Conservation (phyloP, 2,888 invertebrate genomes). For the Nineta flava region DNA sequence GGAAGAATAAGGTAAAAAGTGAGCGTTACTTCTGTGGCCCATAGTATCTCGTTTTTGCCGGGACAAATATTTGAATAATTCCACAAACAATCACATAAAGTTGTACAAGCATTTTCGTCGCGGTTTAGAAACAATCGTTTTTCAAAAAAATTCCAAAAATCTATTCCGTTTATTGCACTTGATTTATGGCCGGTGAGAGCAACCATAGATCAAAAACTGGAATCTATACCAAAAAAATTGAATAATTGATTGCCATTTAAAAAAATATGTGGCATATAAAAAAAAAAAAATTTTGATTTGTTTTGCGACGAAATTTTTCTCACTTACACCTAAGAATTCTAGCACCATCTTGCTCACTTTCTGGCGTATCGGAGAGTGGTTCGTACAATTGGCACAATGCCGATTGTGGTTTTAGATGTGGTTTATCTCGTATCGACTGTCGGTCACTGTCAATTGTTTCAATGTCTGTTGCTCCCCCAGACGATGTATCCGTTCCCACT, state of each 20-base stretch:
- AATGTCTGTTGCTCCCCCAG: conserved; percentile 13
- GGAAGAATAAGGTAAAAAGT: no score
- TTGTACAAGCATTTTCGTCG: neutral
- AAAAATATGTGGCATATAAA: neutral
- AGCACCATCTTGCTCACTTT: conserved; percentile 26
- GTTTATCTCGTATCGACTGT: conserved; percentile 7
- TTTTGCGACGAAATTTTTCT: neutral
- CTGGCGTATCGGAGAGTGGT: conserved; percentile 25
- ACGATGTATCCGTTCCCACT: conserved; percentile 5
- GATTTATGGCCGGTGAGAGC: neutral
- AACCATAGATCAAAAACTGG: neutral
- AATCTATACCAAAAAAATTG: neutral
- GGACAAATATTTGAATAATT: neutral
- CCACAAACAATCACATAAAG: neutral
- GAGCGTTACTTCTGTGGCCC: no score
- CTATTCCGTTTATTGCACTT: neutral
- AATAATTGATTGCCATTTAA: neutral
- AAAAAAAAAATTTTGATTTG: neutral
- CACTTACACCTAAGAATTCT: conserved; percentile 33
- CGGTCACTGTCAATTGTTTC: conserved; percentile 16
- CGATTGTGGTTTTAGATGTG: conserved; percentile 22
- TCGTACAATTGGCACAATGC: conserved; percentile 38
- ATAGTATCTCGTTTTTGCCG: no score
- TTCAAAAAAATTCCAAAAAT: neutral
- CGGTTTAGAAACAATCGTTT: neutral